These are phyloP conservation scores for Micronycteris hirsuta DNA, from an alignment of 2,113 vertebrate genomes.

Conservation along the genomic window DNA sequence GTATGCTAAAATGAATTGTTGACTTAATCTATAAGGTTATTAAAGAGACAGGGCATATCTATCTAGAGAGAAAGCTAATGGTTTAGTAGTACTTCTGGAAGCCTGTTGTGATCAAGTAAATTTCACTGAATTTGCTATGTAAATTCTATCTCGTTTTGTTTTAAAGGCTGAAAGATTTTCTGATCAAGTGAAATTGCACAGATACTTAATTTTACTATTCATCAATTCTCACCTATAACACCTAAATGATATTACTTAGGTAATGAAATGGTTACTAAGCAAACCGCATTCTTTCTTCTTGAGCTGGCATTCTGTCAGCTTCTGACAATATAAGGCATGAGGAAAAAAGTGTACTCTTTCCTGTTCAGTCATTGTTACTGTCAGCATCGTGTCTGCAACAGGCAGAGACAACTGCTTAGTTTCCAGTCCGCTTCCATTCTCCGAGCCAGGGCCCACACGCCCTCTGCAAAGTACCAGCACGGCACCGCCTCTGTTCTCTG, in stretches of 20 bases:
- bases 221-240: neutral
- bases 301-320: neutral
- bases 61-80: neutral
- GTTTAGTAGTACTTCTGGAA: neutral
- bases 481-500: neutral
- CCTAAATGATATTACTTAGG: neutral
- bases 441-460: rapidly evolving
- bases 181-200: neutral
- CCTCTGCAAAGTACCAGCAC: neutral
- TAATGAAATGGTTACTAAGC: neutral
- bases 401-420: neutral
- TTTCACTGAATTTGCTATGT: neutral
- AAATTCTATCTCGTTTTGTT: neutral
- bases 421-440: neutral
- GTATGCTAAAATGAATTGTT: neutral
- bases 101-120: neutral
- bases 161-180: neutral
- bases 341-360: neutral
- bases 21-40: neutral
- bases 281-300: neutral
- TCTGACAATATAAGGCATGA: neutral
- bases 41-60: neutral
- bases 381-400: neutral
- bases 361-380: rapidly evolving
- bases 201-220: neutral